Evolutionary conservation across 2,888 invertebrate genomes (phyloP), one percentile per base, ranked within the genome.

Genomic region (Lingula anatina): DNA sequence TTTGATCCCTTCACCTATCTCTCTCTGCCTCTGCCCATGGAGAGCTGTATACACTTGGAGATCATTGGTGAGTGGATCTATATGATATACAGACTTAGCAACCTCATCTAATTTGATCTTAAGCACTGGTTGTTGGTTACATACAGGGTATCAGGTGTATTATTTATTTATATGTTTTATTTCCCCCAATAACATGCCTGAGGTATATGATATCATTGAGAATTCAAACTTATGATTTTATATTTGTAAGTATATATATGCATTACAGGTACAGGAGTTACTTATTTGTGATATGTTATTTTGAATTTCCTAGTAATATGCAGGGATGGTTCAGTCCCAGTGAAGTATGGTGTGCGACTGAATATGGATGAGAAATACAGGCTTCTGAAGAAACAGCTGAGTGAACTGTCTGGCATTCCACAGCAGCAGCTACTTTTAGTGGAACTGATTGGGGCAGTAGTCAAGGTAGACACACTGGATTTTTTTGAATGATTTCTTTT

Each of bases 1-100:
- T 94, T 93, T 78, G 94, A 94, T 79, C 88, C 92, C 2, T 94
- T 93, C 81, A 91, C 90, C 76, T 86, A 90, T 78, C 83, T 94
- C 43, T 87, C 90, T 58, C 80, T 94, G 65, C 93, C 93, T 50
- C 81, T 94, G 63, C 93, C 93, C 23, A 89, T 93, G 83, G 93
- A 94, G 78, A 87, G 87, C 73, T 88, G 84, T 66, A 83, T 87
- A 44, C 83, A 88, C 56, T 82, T 87, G 61, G 88, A 89, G 73
- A 82, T 89, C 47, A 81, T 86, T 64, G 88, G 88, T 87, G 62
- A 65, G 79, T 63, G 1, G 5, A 5, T 25, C 31, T 15, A 12
- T 15, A 15, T 9, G 36, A 15, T 4, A 23, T n/a, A 26, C n/a
- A 26, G 23, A 25, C 9, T 31, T 31, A 9, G 35, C n/a, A n/a